A percentile compares a stretch with the other conserved stretches of the same genome.
phyloP scores from a whole-genome alignment of 2,113 vertebrate species.

The Larimichthys polyactis region DNA sequence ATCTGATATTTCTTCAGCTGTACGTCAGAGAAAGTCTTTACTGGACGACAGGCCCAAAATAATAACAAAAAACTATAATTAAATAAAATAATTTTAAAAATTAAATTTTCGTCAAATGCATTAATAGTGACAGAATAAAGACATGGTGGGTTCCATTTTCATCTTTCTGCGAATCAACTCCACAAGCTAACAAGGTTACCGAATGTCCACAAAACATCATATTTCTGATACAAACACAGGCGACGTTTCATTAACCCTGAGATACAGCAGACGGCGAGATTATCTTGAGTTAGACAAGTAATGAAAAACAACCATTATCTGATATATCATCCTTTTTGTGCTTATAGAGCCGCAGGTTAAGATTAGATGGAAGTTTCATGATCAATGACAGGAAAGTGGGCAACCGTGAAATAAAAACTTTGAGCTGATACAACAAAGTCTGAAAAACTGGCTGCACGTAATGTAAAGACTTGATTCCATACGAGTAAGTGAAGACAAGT shows the following conservation, averaged over 20 bases:
- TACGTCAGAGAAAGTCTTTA: no score
- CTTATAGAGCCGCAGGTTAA: not conserved
- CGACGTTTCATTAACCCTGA: conserved; percentile 22
- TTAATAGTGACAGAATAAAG: not conserved
- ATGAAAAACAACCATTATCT: conserved; percentile 22
- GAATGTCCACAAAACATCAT: not conserved
- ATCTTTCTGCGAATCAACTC: no score
- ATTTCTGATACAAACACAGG: conserved; percentile 2
- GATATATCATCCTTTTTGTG: not conserved
- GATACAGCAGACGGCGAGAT: conserved; percentile 1
- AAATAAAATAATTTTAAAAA: not conserved
- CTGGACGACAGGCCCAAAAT: no score
- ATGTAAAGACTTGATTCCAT: not conserved
- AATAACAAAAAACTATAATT: no score
- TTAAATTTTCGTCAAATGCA: no score
- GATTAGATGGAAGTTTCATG: conserved; percentile 22
- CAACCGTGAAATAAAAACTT: not conserved
- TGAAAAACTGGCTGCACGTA: not conserved
- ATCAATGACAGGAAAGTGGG: not conserved
- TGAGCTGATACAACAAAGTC: not conserved
- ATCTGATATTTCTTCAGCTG: no score
- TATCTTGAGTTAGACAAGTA: not conserved
- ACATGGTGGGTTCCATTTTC: not conserved
- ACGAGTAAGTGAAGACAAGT: not conserved
- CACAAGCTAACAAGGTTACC: not conserved